Evolutionary conservation across 2,113 vertebrate species (phyloP).

Genomic region (Forbesichthys agassizii): DNA sequence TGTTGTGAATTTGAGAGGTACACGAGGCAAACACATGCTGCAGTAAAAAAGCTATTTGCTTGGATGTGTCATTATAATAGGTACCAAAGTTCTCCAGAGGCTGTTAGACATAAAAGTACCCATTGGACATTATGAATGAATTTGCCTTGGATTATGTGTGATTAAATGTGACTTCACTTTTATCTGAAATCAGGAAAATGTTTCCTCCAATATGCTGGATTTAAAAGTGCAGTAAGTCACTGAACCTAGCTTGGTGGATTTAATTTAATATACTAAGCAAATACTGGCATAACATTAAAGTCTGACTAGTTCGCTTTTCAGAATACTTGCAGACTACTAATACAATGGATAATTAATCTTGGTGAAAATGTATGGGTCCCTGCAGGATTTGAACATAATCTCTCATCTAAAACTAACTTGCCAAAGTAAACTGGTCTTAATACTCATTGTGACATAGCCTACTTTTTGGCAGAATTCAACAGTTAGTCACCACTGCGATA

Average conservation of each 20-base stretch:
- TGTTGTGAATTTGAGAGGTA: not conserved
- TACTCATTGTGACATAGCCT: slow-evolving; percentile 47
- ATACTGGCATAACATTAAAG: slow-evolving; percentile 51
- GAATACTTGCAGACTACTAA: slow-evolving; percentile 24
- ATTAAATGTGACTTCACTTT: slow-evolving; percentile 45
- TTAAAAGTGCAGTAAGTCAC: slow-evolving; percentile 44
- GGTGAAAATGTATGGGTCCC: slow-evolving; percentile 23
- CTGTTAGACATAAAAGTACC: not conserved
- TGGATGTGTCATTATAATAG: not conserved
- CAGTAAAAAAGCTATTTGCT: not conserved
- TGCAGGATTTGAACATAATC: slow-evolving; percentile 27
- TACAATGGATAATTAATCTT: not conserved
- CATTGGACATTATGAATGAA: slow-evolving; percentile 18
- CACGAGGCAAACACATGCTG: not conserved
- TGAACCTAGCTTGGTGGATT: slow-evolving; percentile 21
- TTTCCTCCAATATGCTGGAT: slow-evolving; percentile 47
- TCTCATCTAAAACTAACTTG: slow-evolving; percentile 26
- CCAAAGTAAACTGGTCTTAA: slow-evolving; percentile 45
- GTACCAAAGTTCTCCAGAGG: not conserved
- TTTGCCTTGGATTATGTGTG: slow-evolving; percentile 15
- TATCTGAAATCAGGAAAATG: slow-evolving; percentile 29
- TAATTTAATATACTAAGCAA: slow-evolving; percentile 56
- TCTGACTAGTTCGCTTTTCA: slow-evolving; percentile 34
- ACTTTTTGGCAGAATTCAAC: slow-evolving; percentile 54
- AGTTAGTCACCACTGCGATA: slow-evolving; percentile 32